phyloP scores from a whole-genome alignment of 2,888 invertebrate species.

The Papilio elwesi region DNA sequence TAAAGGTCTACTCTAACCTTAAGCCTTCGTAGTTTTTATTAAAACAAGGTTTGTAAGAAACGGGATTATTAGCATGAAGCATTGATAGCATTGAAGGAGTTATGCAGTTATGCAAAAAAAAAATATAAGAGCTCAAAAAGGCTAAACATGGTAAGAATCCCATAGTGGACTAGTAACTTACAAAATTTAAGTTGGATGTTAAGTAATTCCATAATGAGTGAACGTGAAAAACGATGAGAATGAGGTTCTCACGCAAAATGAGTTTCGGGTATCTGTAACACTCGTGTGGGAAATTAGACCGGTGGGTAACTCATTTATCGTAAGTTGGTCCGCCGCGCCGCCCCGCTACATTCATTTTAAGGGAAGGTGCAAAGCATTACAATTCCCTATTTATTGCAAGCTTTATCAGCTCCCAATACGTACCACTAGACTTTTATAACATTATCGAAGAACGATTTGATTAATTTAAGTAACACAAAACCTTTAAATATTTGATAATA shows the following conservation, averaged over 20 bases:
- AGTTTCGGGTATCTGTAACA: slow-evolving; percentile 27
- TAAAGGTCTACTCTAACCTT: too few relatives aligned
- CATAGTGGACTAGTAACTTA: too few relatives aligned
- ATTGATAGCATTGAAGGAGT: too few relatives aligned
- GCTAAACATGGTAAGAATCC: too few relatives aligned
- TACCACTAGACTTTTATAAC: not conserved
- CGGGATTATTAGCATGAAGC: too few relatives aligned
- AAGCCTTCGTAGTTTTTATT: too few relatives aligned
- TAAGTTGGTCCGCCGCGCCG: slow-evolving; percentile 6
- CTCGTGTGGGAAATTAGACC: slow-evolving; percentile 24
- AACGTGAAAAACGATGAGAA: slow-evolving; percentile 20
- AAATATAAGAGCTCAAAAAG: too few relatives aligned
- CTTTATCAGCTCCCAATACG: not conserved
- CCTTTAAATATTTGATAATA: too few relatives aligned
- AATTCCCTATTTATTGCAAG: slow-evolving; percentile 17
- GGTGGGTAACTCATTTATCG: slow-evolving; percentile 30
- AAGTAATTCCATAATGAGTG: slow-evolving; percentile 4
- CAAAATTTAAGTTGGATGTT: not conserved
- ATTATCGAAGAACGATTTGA: not conserved
- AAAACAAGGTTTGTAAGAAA: too few relatives aligned
- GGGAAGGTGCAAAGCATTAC: slow-evolving; percentile 23
- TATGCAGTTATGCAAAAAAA: too few relatives aligned
- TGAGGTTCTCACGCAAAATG: not conserved
- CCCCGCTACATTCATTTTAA: slow-evolving; percentile 22
- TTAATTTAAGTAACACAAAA: not conserved